These are phyloP conservation scores for Gambusia affinis DNA, from an alignment of 2,113 vertebrate species.

Conservation along the genomic window DNA sequence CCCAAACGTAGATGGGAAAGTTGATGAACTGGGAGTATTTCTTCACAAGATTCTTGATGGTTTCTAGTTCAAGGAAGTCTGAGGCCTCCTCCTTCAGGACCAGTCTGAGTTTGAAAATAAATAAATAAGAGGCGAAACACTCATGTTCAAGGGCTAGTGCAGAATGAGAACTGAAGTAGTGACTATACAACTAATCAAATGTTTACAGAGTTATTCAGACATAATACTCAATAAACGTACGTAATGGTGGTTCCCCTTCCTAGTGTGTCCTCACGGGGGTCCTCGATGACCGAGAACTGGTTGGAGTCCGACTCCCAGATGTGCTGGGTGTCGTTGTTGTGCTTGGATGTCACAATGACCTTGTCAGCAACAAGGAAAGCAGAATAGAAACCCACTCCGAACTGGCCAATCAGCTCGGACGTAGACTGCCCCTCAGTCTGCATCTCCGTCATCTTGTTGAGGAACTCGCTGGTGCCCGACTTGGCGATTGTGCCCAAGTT, in stretches of 20 bases:
- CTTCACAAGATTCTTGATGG: slow-evolving; percentile 96
- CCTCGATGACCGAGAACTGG: slow-evolving; percentile 92
- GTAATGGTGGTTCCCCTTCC: slow-evolving; percentile 95
- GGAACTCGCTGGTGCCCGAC: slow-evolving; percentile 98
- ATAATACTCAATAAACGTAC: slow-evolving; percentile 77
- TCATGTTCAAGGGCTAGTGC: neutral
- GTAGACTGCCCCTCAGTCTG: slow-evolving; percentile 93
- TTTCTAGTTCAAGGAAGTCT: slow-evolving; percentile 97
- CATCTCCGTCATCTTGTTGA: slow-evolving; percentile 93
- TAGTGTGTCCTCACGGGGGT: slow-evolving; percentile 93
- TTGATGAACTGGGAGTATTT: slow-evolving; percentile 99
- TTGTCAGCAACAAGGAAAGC: slow-evolving; percentile 98
- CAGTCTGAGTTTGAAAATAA: slow-evolving; percentile 76
- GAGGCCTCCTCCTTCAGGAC: slow-evolving; percentile 98
- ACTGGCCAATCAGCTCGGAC: slow-evolving; percentile 97
- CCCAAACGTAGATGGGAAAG: slow-evolving; percentile 98
- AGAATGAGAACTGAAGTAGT: neutral
- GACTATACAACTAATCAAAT: neutral
- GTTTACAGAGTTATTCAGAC: neutral
- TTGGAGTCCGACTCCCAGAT: slow-evolving; percentile 99
- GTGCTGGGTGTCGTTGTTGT: slow-evolving; percentile 96
- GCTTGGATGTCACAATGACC: slow-evolving; percentile 96
- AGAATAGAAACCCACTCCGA: slow-evolving; percentile 98
- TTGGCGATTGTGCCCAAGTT: slow-evolving; percentile 98
- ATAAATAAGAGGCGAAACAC: neutral